Conservation (phyloP, 2,888 invertebrate species). For the Achlya flavicornis region DNA sequence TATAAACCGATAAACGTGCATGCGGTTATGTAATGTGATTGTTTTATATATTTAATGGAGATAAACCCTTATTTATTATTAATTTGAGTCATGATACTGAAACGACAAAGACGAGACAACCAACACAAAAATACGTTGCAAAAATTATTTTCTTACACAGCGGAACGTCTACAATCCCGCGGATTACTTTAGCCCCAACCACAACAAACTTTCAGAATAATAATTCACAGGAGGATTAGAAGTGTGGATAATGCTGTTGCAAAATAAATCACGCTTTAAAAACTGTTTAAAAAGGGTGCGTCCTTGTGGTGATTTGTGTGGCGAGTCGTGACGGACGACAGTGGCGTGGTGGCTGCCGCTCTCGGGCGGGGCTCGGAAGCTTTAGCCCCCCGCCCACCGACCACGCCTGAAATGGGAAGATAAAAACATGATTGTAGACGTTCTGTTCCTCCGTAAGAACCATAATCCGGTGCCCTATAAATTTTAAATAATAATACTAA, state of each 20-base stretch:
- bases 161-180: constrained; percentile 58
- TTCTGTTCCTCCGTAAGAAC: neutral
- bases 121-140: constrained; percentile 22
- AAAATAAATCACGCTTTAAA: constrained; percentile 72
- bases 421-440: constrained; percentile 44
- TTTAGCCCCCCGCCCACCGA: constrained; percentile 28
- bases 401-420: constrained; percentile 52
- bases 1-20: neutral
- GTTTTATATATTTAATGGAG: neutral
- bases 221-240: constrained; percentile 70
- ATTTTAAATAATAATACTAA: neutral
- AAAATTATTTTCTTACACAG: constrained; percentile 48
- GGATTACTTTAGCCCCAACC: constrained; percentile 64
- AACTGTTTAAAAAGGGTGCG: constrained; percentile 66
- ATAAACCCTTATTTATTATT: neutral
- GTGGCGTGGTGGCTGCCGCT: constrained; percentile 25
- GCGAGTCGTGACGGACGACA: constrained; percentile 43
- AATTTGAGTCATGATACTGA: neutral
- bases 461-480: neutral
- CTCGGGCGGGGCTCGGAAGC: constrained; percentile 24
- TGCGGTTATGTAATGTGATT: neutral
- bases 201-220: constrained; percentile 72
- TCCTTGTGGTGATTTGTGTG: constrained; percentile 63
- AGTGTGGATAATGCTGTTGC: constrained; percentile 68
- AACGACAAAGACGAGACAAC: neutral